phyloP scores from a whole-genome alignment of 2,888 invertebrate genomes.

The Carpatolechia fugitivella region DNA sequence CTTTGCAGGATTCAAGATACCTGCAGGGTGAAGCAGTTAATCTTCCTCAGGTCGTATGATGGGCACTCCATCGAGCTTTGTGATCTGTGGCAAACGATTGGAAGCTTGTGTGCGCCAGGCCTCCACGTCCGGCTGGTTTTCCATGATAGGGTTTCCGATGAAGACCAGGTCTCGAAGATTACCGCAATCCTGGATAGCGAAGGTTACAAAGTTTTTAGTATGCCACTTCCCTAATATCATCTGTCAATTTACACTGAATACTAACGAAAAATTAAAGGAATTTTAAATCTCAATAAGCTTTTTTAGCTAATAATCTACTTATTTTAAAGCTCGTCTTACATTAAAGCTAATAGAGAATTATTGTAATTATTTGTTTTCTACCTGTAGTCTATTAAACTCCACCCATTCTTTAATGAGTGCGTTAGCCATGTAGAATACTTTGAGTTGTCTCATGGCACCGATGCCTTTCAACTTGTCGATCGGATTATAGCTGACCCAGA shows the following conservation, averaged over 20 bases:
- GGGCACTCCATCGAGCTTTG: slow-evolving; percentile 89
- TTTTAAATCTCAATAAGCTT: too few relatives aligned
- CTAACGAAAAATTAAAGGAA: too few relatives aligned
- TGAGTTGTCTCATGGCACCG: slow-evolving; percentile 86
- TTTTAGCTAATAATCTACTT: too few relatives aligned
- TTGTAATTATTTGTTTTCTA: slow-evolving; percentile 23
- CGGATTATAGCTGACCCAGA: slow-evolving; percentile 96
- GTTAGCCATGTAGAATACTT: slow-evolving; percentile 89
- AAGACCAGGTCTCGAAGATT: slow-evolving; percentile 88
- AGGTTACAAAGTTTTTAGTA: too few relatives aligned
- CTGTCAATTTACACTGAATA: too few relatives aligned
- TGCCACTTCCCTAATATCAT: too few relatives aligned
- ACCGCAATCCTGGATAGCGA: slow-evolving; percentile 73
- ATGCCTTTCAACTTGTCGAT: slow-evolving; percentile 96
- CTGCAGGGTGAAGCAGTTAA: background rate
- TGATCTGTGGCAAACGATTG: slow-evolving; percentile 85
- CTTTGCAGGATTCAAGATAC: too few relatives aligned
- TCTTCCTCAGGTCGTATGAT: slow-evolving; percentile 71
- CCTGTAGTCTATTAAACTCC: slow-evolving; percentile 83
- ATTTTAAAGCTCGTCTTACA: too few relatives aligned
- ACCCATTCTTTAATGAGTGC: slow-evolving; percentile 92
- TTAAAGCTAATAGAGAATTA: too few relatives aligned
- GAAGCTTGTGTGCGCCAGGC: slow-evolving; percentile 84
- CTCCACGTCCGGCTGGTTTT: slow-evolving; percentile 82
- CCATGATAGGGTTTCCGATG: slow-evolving; percentile 87